A percentile compares a stretch with the other conserved stretches of the same genome.
Conservation (phyloP, 1,140 invertebrate genomes). For the Notospermus geniculatus region DNA sequence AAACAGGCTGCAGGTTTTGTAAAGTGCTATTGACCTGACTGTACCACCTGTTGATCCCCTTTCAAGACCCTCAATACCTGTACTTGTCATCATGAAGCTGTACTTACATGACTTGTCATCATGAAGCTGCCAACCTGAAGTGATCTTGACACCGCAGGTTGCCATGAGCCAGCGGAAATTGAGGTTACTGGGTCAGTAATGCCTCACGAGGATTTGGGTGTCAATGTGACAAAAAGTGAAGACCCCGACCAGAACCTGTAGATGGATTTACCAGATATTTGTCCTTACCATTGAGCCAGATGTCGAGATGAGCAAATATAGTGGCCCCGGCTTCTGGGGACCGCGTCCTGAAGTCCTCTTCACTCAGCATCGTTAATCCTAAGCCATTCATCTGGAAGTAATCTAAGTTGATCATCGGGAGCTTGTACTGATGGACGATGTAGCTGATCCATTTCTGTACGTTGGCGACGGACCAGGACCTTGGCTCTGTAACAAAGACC, state of each 20-base stretch:
- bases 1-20: no score
- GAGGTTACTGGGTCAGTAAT: no score
- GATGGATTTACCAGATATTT: no score
- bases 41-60: not conserved
- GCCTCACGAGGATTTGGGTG: no score
- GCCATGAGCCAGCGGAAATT: no score
- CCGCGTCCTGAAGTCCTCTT: constrained; percentile 77
- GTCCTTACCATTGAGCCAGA: constrained; percentile 78
- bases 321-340: constrained; percentile 78
- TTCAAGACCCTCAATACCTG: not conserved
- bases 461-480: constrained; percentile 76
- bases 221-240: no score
- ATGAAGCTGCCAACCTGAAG: no score
- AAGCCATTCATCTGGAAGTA: constrained; percentile 74
- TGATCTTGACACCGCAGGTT: no score
- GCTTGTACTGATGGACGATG: constrained; percentile 74
- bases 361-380: constrained; percentile 70
- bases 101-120: no score
- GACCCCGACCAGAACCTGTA: no score
- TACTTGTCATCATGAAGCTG: no score
- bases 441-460: constrained; percentile 84
- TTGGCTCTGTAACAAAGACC: constrained; percentile 57
- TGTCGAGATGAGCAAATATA: constrained; percentile 83
- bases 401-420: constrained; percentile 68
- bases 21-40: no score